Evolutionary conservation across 2,888 invertebrate species (phyloP), one percentile per base, ranked within the genome.

Genomic region (Agrilus cyanescens): DNA sequence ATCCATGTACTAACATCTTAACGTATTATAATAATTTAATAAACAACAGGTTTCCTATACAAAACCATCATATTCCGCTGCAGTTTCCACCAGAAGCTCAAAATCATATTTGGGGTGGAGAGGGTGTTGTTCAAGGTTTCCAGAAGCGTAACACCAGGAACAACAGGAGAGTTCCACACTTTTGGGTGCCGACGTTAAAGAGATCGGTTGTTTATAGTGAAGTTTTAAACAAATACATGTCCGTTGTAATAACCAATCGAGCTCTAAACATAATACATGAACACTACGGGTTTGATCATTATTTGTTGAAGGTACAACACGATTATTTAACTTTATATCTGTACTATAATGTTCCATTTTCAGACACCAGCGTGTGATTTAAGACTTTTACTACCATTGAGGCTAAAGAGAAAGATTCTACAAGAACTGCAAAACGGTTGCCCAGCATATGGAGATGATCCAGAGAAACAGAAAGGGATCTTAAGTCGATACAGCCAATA

Each of bases 21-120:
- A 36, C 32, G 29, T 31, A 2, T 25, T 32, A 7, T 32, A 41
- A 39, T 15, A 39, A 20, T 12, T 18, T 13, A 12, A 18, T 33
- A 31, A 32, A 40, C 35, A 30, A 14, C 51, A 78, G 78, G 10
- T 60, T 68, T 44, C 82, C 81, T 1, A 69, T 89, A 38, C 85
- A 89, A 61, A 84, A 90, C 68, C 57, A 78, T 33, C 78, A 84
- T 25, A 65, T 96, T 25, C 86, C 85, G 1, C 58, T 93, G 2
- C 75, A 77, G 49, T 83, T 78, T 61, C 87, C 95, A 0, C 70
- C 75, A 32, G 89, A 96, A 68, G 71, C 82, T 43, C 71, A 95
- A 61, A 58, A 78, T 35, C 95, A 95, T 29, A 72, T 98, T 50
- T 97, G 96, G 96, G 97, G 95, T 48, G 97, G 97, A 7, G 98